Evolutionary conservation across 2,113 vertebrate genomes (phyloP).

Genomic region (Daphoenositta chrysoptera): DNA sequence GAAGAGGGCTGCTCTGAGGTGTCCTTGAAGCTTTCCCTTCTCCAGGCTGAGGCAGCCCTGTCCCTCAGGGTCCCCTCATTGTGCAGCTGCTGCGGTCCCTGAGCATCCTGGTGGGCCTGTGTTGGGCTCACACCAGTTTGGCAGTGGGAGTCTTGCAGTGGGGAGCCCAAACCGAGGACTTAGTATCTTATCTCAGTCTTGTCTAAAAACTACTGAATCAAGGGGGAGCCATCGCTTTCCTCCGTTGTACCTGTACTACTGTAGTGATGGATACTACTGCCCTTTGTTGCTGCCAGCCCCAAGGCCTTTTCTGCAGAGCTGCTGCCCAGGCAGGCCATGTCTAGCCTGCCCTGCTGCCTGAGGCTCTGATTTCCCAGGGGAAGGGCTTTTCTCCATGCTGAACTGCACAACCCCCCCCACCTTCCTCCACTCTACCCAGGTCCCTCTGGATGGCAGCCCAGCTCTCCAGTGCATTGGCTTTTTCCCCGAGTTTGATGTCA

Average conservation of each 20-base stretch:
- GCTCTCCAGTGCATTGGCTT: background rate
- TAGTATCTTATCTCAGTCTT: background rate
- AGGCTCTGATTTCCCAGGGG: background rate
- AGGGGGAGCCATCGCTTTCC: background rate
- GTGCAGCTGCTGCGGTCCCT: background rate
- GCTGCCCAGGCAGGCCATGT: background rate
- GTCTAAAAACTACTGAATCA: background rate
- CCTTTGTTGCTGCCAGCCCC: background rate
- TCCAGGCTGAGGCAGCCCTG: background rate
- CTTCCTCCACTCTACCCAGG: background rate
- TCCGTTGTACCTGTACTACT: background rate
- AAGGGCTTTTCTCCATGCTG: background rate
- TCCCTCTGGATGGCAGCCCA: background rate
- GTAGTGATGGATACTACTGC: fast-evolving
- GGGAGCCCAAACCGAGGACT: background rate
- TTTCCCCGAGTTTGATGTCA: background rate
- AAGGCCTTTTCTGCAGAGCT: background rate
- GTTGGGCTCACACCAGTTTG: background rate
- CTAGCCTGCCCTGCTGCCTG: background rate
- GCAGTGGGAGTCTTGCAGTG: background rate
- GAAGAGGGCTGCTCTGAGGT: background rate
- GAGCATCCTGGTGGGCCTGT: background rate
- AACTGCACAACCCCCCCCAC: background rate
- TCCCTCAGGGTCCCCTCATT: fast-evolving
- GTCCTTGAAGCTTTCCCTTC: background rate